phyloP scores from a whole-genome alignment of 2,113 vertebrate genomes.

The Tinamus guttatus region DNA sequence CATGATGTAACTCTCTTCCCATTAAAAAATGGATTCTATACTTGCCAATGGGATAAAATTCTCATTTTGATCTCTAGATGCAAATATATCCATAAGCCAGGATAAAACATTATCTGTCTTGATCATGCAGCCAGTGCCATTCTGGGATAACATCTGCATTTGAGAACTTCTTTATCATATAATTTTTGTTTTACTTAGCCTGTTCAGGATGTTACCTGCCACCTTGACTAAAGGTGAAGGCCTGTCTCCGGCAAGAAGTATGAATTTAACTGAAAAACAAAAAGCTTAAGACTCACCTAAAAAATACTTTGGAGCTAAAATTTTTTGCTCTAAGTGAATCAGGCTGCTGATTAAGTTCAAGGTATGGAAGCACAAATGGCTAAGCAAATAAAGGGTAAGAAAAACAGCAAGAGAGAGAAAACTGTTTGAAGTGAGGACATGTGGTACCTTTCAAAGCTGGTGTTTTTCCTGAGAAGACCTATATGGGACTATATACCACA shows the following conservation, averaged over 20 bases:
- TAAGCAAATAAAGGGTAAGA: neutral
- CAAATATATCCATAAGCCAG: slow-evolving; percentile 58
- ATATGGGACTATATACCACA: neutral
- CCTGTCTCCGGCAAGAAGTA: slow-evolving; percentile 14
- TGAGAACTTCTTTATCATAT: slow-evolving; percentile 12
- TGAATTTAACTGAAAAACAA: neutral
- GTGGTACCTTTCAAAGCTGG: neutral
- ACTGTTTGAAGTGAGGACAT: neutral
- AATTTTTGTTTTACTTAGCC: slow-evolving; percentile 44
- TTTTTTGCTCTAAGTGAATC: neutral
- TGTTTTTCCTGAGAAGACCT: neutral
- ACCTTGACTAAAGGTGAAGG: slow-evolving; percentile 63
- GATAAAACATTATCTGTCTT: slow-evolving; percentile 52
- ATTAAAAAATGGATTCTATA: slow-evolving; percentile 45
- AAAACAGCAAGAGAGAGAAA: neutral
- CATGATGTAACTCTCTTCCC: neutral
- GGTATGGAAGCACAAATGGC: neutral
- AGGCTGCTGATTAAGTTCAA: neutral
- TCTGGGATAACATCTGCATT: slow-evolving; percentile 42
- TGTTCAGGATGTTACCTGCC: slow-evolving; percentile 58
- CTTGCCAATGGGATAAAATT: slow-evolving; percentile 63
- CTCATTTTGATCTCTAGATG: slow-evolving; percentile 65
- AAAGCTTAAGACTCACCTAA: neutral
- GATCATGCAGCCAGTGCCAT: slow-evolving; percentile 32
- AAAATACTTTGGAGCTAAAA: neutral